Evolutionary conservation across 2,113 vertebrate genomes (phyloP), one percentile per base, ranked within the genome.

Genomic region (Chionodraco myersi): DNA sequence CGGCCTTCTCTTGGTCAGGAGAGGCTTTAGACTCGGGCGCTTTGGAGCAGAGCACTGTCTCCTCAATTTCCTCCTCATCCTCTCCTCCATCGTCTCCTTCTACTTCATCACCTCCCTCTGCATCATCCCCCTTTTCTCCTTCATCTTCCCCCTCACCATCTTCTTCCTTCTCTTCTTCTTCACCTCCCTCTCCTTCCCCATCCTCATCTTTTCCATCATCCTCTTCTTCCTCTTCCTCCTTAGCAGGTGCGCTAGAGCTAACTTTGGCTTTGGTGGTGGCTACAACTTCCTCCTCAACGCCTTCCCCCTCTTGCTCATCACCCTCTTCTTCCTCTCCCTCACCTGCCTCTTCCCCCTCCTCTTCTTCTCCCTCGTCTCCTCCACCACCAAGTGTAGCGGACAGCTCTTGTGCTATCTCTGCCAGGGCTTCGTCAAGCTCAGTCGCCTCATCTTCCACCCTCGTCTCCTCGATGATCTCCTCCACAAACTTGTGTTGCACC

Each of bases 401-500:
- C 78, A 97, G 60, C 84, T 98, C 97, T 30, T 97, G 95, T 0
- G 96, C 96, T 0, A 97, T 93, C 57, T 96, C 96, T 0, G 95
- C 92, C 63, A 99, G 89, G 70, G 94, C 95, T 0, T 96, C 96
- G 54, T 98, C 97, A 91, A 98, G 94, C 65, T 98, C 97, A 2
- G 93, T 91, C 84, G 98, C 98, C 1, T 99, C 98, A 10, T 98
- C 96, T 51, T 99, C 97, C 26, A 99, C 96, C 85, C 97, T 96
- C 0, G 97, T 99, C 92, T 99, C 98, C 57, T 99, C 98, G 0
- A 99, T 99, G 91, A 99, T 99, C 90, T 99, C 98, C 81, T 99
- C 98, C 18, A 99, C 98, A 89, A 99, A 99, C 89, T 99, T 99
- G 92, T 99, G 98, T 68, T 99, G 97, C 45, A 99, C 97, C 93